Evolutionary conservation across 2,113 vertebrate genomes (phyloP).

Genomic region (Mobula birostris): DNA sequence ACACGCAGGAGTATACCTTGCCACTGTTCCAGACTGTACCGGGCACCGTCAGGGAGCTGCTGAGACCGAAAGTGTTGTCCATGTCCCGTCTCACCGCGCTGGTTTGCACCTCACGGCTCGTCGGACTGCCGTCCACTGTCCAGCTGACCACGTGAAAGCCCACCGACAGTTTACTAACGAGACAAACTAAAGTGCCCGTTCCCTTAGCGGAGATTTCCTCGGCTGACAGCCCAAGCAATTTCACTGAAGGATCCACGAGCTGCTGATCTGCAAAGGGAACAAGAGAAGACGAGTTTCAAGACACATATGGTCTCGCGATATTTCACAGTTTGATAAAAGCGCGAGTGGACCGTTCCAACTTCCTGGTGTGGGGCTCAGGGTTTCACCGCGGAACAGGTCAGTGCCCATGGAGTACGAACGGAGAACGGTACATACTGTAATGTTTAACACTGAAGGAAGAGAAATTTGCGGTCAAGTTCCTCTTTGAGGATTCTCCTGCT

Average conservation of each 20-base stretch:
- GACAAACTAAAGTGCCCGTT: slow-evolving; percentile 46
- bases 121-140: slow-evolving; percentile 43
- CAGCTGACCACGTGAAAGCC: slow-evolving; percentile 49
- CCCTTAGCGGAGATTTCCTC: background rate
- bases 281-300: background rate
- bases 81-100: too few relatives aligned
- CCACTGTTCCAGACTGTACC: slow-evolving; percentile 45
- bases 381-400: background rate
- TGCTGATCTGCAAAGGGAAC: background rate
- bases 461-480: too few relatives aligned
- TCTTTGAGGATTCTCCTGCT: too few relatives aligned
- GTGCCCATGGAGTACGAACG: too few relatives aligned
- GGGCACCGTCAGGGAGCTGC: slow-evolving; percentile 49
- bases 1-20: slow-evolving; percentile 27
- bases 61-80: slow-evolving; percentile 50
- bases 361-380: background rate
- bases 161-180: slow-evolving; percentile 45
- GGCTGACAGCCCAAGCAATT: background rate
- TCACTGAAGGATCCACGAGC: slow-evolving; percentile 14
- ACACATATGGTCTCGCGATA: background rate
- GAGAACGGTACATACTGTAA: too few relatives aligned
- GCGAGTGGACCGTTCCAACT: background rate
- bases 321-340: background rate
- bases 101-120: slow-evolving; percentile 49
- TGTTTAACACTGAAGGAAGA: background rate